These are phyloP conservation scores for Hypomecis atomaria DNA, from an alignment of 2,888 invertebrate genomes.

Conservation along the genomic window DNA sequence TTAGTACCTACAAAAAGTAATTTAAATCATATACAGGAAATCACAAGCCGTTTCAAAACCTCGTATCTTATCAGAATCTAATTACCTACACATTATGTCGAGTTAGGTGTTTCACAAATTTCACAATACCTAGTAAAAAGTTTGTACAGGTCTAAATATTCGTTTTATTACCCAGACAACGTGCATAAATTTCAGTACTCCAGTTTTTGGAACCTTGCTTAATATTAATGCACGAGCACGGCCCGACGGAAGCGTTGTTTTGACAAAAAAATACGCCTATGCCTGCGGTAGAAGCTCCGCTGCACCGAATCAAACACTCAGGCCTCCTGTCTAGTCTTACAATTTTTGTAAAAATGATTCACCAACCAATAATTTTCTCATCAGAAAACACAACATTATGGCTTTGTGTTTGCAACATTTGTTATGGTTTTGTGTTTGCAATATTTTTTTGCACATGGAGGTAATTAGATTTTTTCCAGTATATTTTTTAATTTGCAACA, in stretches of 20 bases:
- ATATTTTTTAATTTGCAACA: too few species aligned
- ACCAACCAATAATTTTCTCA: neutral
- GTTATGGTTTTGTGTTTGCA: neutral
- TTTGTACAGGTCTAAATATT: neutral
- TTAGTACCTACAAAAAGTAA: too few species aligned
- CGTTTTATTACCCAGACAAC: neutral
- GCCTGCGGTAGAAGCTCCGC: slow-evolving; percentile 23
- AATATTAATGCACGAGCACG: slow-evolving; percentile 63
- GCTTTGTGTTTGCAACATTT: neutral
- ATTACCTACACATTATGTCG: neutral
- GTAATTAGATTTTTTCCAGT: too few species aligned
- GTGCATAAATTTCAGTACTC: slow-evolving; percentile 34
- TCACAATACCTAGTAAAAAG: neutral
- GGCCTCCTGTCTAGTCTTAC: neutral
- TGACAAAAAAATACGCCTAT: slow-evolving; percentile 80
- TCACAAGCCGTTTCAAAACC: too few species aligned
- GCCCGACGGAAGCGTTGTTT: slow-evolving; percentile 73
- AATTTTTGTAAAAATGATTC: neutral
- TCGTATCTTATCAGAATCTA: neutral
- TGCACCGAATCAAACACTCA: slow-evolving; percentile 2
- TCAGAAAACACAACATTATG: neutral
- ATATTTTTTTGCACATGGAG: too few species aligned
- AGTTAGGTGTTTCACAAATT: neutral
- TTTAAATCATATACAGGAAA: too few species aligned
- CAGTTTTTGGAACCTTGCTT: slow-evolving; percentile 34